Evolutionary conservation across 37 sponge, comb jelly and placozoan genomes (phyloP), one percentile per base, ranked within the genome.

Genomic region (Cliona cf. orientalis): DNA sequence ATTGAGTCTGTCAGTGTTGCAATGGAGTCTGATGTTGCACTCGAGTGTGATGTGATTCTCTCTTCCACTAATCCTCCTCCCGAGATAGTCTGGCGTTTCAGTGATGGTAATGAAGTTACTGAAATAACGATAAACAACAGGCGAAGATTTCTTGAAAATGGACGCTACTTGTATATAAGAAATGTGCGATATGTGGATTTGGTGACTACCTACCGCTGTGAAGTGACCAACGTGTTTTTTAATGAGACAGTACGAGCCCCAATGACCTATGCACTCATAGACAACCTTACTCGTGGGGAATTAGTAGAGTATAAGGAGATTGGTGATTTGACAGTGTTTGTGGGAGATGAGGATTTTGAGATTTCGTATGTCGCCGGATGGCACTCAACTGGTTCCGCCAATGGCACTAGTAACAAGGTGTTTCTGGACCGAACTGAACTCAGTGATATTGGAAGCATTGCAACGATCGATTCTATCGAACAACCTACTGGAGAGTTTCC

Each of bases 11-110:
- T 69, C 25, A 5, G 6, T n/a, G 68, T 42, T 12, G 37, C 25
- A 22, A 38, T 37, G 40, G 56, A 46, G 32, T 40, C 17, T 6
- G 41, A 0, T 32, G 77, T 76, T 29, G 74, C 76, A 28, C 59
- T 84, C 43, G 53, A 82, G 82, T 82, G 82, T 44, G 45, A 0
- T 4, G 62, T 82, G n/a, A n/a, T n/a, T n/a, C n/a, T n/a, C 22
- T 36, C 23, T 14, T 46, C 28, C 34, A n/a, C 72, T n/a, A 44
- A 42, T 38, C 82, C 82, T 34, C 58, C 35, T 42, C 82, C 82
- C 5, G 36, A 23, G 22, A 76, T 75, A 28, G 22, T 2, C 44
- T 84, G 84, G 84, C 41, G 55, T 36, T 29, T 36, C 39, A 19
- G 12, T 14, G 33, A 6, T 55, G 31, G 25, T 41, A 43, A 3